Evolutionary conservation across 1,140 invertebrate genomes (phyloP).

Genomic region (Drosophila willistoni): DNA sequence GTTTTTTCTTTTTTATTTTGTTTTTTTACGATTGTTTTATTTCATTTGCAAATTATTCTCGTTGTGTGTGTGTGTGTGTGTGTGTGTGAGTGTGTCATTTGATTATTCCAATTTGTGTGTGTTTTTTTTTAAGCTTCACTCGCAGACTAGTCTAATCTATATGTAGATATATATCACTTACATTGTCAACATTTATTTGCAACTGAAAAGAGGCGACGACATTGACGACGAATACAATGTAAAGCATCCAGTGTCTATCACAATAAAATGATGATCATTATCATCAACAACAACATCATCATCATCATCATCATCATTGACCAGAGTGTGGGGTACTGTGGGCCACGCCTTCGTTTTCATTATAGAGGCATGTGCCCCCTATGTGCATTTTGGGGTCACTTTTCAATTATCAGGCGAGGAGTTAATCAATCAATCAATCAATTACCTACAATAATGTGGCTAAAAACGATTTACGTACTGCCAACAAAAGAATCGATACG

Average conservation of each 20-base stretch:
- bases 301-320: not conserved
- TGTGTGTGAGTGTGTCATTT: conserved; percentile 4
- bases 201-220: conserved; percentile 12
- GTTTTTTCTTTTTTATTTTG: not conserved
- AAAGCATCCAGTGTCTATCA: not conserved
- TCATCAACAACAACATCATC: not conserved
- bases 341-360: conserved; percentile 3
- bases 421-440: conserved; percentile 14
- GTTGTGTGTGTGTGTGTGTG: not conserved
- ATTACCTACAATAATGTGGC: conserved; percentile 11
- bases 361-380: not conserved
- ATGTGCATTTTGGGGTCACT: conserved; percentile 3
- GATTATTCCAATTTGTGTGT: conserved; percentile 10
- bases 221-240: conserved; percentile 1
- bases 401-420: conserved; percentile 11
- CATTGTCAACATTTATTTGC: conserved; percentile 14
- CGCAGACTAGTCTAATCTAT: not conserved
- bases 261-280: not conserved
- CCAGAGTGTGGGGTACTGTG: not conserved
- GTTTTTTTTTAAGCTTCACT: not conserved
- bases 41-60: conserved; percentile 12
- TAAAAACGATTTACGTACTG: conserved; percentile 9
- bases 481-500: not conserved
- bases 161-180: conserved; percentile 8
- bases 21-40: conserved; percentile 15